Base-by-base conservation (phyloP, 2,888 invertebrate genomes). In the Diaperis boleti region DNA sequence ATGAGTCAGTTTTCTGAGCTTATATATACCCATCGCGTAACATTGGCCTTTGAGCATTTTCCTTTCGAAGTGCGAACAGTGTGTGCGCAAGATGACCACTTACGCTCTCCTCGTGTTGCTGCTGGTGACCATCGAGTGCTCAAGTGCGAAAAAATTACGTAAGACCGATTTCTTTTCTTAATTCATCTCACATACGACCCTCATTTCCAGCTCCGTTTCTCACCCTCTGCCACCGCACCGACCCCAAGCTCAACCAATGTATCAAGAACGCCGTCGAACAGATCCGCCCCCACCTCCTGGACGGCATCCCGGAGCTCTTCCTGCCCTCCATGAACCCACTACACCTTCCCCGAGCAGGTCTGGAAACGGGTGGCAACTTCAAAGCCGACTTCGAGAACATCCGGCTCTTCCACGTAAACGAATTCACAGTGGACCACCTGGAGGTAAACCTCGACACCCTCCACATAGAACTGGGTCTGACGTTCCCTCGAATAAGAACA, bases 271-370 rank as follows among this genome's bases (percentile, higher is more conserved):
- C 86, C 0, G 81, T 91, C 1, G 86, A 89, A 47, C 75, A 76
- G 0, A 78, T 92, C 62, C 82, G 84, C 45, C 85, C 87, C 0
- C 80, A 85, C 33, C 77, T 92, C 7, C 79, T 78, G 0, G 65
- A 76, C 0, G 92, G 92, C 1, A 87, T 92, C 50, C 85, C 87
- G 0, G 88, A 88, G 69, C 79, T 92, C 0, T 82, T 83, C 7
- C 86, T 91, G 39, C 91, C 91, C 0, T 80, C 86, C 0, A 82
- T 89, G 66, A 89, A 92, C 62, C 92, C 92, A 0, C 83, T 92
- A 64, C 79, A 77, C 1, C 82, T 92, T 3, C 88, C 90, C 0
- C 86, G 88, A 65, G 82, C 91, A 47, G 86, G 86, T 71, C 83
- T 91, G 68, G 86, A 87, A 75, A 82, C 85, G 1, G 88, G 88